Evolutionary conservation across 2,113 vertebrate genomes (phyloP), one percentile per base, ranked within the genome.

Genomic region (Oryzias woworae): DNA sequence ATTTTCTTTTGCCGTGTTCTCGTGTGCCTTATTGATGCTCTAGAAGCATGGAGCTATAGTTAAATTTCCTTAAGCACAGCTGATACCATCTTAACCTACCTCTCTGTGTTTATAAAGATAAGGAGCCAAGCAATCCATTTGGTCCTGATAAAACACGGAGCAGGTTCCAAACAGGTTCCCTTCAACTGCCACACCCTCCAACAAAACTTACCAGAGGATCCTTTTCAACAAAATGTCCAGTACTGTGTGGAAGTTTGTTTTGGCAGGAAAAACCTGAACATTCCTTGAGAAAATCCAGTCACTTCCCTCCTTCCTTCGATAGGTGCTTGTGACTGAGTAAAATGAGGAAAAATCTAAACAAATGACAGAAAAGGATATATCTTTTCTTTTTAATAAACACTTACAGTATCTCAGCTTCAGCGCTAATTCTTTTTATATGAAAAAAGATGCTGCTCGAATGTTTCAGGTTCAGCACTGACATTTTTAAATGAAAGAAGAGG

Each of bases 101-200:
- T 76, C 82, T 82, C 74, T 82, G 81, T 90, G 88, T 81, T 88
- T 61, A 71, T 57, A 71, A 67, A 89, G 91, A 91, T 92, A 92
- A 92, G 90, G 77, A 81, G 81, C 66, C 56, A 48, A 77, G 82
- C 74, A 76, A 75, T 85, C 58, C 71, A 70, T 66, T 75, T 56
- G 47, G 77, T 66, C 59, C 74, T 60, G 75, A 90, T 91, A 89
- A 90, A 70, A 62, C 66, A 64, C 68, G 64, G 65, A 78, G 68
- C 36, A 2, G 48, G 62, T 82, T 65, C 62, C 71, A 61, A 71
- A 65, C 56, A 73, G 80, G 65, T 77, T 68, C 69, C 82, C 73
- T 48, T 44, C 49, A 68, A 73, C 52, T 20, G 65, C 70, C 59
- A 67, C 73, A 69, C 66, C 73, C 80, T 71, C 53, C 42, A 61